A percentile compares a stretch with the other conserved stretches of the same genome.
Evolutionary conservation across 2,888 invertebrate species (phyloP).

Genomic region (Celastrina argiolus): DNA sequence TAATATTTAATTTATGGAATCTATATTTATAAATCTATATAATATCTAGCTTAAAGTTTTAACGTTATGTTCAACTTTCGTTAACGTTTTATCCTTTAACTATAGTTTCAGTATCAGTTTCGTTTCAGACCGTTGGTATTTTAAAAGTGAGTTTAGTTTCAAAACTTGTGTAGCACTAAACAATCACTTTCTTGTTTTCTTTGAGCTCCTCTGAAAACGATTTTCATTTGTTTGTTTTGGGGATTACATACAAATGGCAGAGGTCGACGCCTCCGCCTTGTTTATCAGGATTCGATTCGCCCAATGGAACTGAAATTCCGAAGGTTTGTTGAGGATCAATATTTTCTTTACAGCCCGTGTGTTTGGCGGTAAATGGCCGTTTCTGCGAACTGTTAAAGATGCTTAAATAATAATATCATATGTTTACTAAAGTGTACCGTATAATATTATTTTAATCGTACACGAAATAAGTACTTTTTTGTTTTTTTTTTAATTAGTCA

Average conservation of each 20-base stretch:
- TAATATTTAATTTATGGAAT: too few species aligned
- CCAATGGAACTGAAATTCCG: background rate
- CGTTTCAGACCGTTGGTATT: too few species aligned
- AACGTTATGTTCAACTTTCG: too few species aligned
- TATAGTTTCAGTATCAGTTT: too few species aligned
- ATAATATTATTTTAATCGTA: too few species aligned
- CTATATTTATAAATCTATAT: too few species aligned
- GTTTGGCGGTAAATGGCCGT: background rate
- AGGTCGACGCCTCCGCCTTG: conserved; percentile 20
- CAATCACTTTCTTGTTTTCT: background rate
- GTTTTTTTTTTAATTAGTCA: too few species aligned
- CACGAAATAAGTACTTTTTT: too few species aligned
- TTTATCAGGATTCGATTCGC: conserved; percentile 16
- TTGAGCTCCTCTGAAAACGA: background rate
- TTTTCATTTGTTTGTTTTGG: conserved; percentile 16
- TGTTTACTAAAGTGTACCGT: too few species aligned
- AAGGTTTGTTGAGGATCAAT: conserved; percentile 12
- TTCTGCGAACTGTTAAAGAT: background rate
- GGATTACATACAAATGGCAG: conserved; percentile 25
- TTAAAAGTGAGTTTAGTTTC: background rate
- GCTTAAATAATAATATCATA: too few species aligned
- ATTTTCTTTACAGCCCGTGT: background rate
- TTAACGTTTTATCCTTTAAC: too few species aligned
- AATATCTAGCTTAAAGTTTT: too few species aligned
- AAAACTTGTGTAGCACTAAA: conserved; percentile 3